Evolutionary conservation across 2,888 invertebrate species (phyloP).

Genomic region (Orthosia cruda): DNA sequence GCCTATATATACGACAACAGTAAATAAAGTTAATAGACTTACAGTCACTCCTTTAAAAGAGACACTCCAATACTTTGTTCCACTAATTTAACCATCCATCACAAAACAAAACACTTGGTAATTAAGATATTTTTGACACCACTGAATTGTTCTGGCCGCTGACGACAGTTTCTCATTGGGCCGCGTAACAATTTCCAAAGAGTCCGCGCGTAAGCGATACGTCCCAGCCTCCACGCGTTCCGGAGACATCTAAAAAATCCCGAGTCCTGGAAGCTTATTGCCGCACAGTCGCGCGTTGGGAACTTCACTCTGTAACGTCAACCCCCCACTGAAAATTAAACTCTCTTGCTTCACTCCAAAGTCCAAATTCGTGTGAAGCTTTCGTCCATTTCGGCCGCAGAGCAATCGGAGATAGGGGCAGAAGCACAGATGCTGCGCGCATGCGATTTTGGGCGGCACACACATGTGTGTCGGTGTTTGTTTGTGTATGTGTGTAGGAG

Average conservation of each 20-base stretch:
- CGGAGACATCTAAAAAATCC: slow-evolving; percentile 89
- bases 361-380: slow-evolving; percentile 48
- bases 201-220: slow-evolving; percentile 74
- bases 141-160: slow-evolving; percentile 58
- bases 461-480: slow-evolving; percentile 70
- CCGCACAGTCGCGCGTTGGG: slow-evolving; percentile 82
- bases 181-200: slow-evolving; percentile 78
- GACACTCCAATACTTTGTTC: slow-evolving; percentile 69
- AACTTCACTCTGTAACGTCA: slow-evolving; percentile 70
- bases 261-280: slow-evolving; percentile 89
- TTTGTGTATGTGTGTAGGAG: slow-evolving; percentile 74
- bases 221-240: slow-evolving; percentile 84
- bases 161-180: slow-evolving; percentile 65
- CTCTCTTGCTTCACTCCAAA: slow-evolving; percentile 36
- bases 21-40: slow-evolving; percentile 71
- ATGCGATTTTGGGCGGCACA: slow-evolving; percentile 83
- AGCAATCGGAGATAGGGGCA: slow-evolving; percentile 81
- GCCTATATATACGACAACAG: slow-evolving; percentile 47
- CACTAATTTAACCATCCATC: slow-evolving; percentile 75
- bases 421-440: slow-evolving; percentile 91
- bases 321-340: slow-evolving; percentile 51
- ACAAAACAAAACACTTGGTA: slow-evolving; percentile 72
- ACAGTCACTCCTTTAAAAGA: slow-evolving; percentile 66
- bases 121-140: slow-evolving; percentile 72
- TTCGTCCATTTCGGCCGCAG: slow-evolving; percentile 68